Base-by-base conservation (phyloP, 2,888 invertebrate species). In the Eristalinus aeneus region DNA sequence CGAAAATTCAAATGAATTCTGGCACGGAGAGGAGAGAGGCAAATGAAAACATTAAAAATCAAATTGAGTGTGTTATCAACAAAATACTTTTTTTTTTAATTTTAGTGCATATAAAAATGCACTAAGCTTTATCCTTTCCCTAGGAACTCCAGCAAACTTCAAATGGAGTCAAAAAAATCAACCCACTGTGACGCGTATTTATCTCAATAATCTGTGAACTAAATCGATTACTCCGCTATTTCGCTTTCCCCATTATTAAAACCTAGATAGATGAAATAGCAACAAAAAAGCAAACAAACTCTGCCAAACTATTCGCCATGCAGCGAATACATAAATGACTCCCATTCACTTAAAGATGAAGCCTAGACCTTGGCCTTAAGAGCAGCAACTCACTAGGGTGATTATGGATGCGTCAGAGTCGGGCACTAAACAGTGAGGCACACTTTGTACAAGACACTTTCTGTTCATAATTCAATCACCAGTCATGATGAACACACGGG, bases 301-400 rank as follows among this genome's bases (percentile, higher is more conserved):
- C 54, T 79, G 54, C 65, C 71, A 56, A 74, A 71, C 39, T 20
- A 56, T 34, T 36, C 39, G 20, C 68, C 73, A 64, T 79, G 79
- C 16, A 65, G 32, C 67, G 75, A 65, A 79, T 84, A 72, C 75
- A 12, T 75, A 75, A 27, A 80, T 79, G 74, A 8, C 27, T 23
- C 56, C 58, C 53, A 64, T 60, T 46, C 31, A 46, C 46, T 56
- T 23, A 12, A 20, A 79, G 83, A 78, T 84, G 39, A 79, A 74
- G 69, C 83, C 83, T 79, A 84, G 79, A 84, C 83, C 83, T 84
- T 84, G 74, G 83, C 80, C 75, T 79, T 75, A 75, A 60, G 34
- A 73, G 69, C 64, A 68, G 61, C 63, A 78, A 75, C 65, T 56
- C 60, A 60, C 79, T 22, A 61, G 36, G 69, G 73, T 83, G 71